Percentiles rank a stretch among this genome's conserved stretches.
Evolutionary conservation across 2,888 invertebrate species (phyloP).

Genomic region (Synanthedon vespiformis): DNA sequence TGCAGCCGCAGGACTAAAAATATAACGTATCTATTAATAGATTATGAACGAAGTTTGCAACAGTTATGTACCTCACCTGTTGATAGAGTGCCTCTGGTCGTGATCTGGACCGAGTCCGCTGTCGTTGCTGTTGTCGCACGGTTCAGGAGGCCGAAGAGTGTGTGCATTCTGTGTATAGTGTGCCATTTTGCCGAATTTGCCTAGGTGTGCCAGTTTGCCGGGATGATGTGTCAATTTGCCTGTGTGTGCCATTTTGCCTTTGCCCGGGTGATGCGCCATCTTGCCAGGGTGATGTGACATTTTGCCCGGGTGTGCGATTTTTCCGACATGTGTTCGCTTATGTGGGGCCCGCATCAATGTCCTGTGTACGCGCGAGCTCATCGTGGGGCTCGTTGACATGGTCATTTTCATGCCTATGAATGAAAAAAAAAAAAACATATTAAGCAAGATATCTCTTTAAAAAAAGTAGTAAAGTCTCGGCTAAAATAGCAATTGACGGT

Average conservation of each 20-base stretch:
- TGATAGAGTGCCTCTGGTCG: slow-evolving; percentile 69
- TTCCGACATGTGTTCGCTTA: slow-evolving; percentile 67
- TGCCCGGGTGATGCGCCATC: slow-evolving; percentile 42
- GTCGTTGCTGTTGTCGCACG: slow-evolving; percentile 90
- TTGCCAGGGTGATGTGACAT: slow-evolving; percentile 48
- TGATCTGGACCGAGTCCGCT: slow-evolving; percentile 89
- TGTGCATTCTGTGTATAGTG: slow-evolving; percentile 58
- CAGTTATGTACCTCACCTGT: slow-evolving; percentile 37
- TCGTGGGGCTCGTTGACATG: slow-evolving; percentile 76
- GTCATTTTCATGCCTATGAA: slow-evolving; percentile 79
- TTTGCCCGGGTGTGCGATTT: slow-evolving; percentile 55
- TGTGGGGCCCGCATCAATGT: slow-evolving; percentile 77
- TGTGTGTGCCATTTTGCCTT: slow-evolving; percentile 42
- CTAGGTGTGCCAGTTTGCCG: slow-evolving; percentile 45
- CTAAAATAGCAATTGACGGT: no score
- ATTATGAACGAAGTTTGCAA: no score
- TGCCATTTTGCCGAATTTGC: slow-evolving; percentile 51
- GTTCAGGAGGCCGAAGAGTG: slow-evolving; percentile 61
- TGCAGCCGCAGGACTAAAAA: no score
- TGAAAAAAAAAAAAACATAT: slow-evolving; percentile 39
- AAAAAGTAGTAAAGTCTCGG: no score
- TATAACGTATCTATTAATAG: no score
- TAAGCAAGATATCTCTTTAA: slow-evolving; percentile 4
- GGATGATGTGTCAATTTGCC: slow-evolving; percentile 31
- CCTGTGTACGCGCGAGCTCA: slow-evolving; percentile 75